Evolutionary conservation across 2,113 vertebrate genomes (phyloP).

Genomic region (Lanius ludovicianus): DNA sequence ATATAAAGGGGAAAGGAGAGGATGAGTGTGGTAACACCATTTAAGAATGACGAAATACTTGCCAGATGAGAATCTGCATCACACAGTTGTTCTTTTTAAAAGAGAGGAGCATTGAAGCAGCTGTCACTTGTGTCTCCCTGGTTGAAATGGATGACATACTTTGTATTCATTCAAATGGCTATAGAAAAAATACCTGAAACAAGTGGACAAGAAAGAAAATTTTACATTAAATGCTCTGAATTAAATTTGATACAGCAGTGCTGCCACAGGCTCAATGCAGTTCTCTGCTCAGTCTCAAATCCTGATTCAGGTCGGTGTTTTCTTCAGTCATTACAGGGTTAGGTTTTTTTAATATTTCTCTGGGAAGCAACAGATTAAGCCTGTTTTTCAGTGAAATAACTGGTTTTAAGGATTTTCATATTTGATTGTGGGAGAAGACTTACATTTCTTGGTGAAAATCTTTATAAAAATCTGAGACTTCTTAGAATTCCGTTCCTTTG

Average conservation of each 20-base stretch:
- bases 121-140: not conserved
- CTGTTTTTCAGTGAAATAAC: not conserved
- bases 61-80: conserved; percentile 20
- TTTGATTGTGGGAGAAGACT: not conserved
- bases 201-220: not conserved
- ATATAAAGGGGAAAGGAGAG: not conserved
- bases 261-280: not conserved
- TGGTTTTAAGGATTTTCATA: not conserved
- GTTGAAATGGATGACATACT: conserved; percentile 3
- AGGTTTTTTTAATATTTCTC: not conserved
- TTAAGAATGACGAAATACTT: conserved; percentile 9
- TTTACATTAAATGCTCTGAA: not conserved
- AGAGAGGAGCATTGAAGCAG: not conserved
- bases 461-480: not conserved
- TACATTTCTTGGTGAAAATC: not conserved
- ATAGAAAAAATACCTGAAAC: not conserved
- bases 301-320: not conserved
- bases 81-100: not conserved
- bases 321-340: not conserved
- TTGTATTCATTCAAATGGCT: conserved; percentile 34
- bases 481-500: not conserved
- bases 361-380: not conserved
- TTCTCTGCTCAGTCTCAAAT: not conserved
- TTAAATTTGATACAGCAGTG: not conserved
- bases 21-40: conserved; percentile 31